Evolutionary conservation across 2,888 invertebrate species (phyloP).

Genomic region (Opisthograptis luteolata): DNA sequence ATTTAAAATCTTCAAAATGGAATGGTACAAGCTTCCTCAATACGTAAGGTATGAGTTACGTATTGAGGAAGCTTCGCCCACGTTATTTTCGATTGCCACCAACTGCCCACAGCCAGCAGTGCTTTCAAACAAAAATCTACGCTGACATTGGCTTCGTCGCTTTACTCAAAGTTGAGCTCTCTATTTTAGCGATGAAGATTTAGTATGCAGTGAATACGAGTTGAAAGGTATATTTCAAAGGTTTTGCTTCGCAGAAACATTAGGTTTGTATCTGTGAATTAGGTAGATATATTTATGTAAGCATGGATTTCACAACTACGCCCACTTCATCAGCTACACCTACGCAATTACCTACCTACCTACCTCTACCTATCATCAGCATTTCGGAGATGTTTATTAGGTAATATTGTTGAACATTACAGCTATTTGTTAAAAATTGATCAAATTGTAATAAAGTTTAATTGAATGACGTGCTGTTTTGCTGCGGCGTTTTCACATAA

Average conservation of each 20-base stretch:
- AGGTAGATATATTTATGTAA: slow-evolving; percentile 41
- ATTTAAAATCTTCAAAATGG: no score
- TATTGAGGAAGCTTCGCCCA: slow-evolving; percentile 59
- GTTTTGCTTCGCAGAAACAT: slow-evolving; percentile 53
- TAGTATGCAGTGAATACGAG: slow-evolving; percentile 23
- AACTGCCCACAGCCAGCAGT: slow-evolving; percentile 51
- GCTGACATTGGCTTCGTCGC: slow-evolving; percentile 40
- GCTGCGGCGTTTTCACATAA: neutral
- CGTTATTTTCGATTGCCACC: slow-evolving; percentile 56
- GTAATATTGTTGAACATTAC: slow-evolving; percentile 39
- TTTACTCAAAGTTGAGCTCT: slow-evolving; percentile 44
- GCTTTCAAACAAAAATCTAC: slow-evolving; percentile 52
- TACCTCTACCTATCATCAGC: slow-evolving; percentile 56
- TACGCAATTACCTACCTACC: slow-evolving; percentile 38
- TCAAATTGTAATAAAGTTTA: neutral
- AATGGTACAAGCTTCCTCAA: no score
- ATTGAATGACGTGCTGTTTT: neutral
- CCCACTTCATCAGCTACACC: slow-evolving; percentile 35
- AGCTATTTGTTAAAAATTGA: neutral
- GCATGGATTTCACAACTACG: slow-evolving; percentile 64
- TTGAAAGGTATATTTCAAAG: slow-evolving; percentile 29
- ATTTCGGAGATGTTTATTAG: slow-evolving; percentile 52
- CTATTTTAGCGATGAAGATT: slow-evolving; percentile 35
- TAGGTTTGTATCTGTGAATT: slow-evolving; percentile 40
- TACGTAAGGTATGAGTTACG: no score